Conservation (phyloP, 23 tunicate genomes). For the Corella eumyota region DNA sequence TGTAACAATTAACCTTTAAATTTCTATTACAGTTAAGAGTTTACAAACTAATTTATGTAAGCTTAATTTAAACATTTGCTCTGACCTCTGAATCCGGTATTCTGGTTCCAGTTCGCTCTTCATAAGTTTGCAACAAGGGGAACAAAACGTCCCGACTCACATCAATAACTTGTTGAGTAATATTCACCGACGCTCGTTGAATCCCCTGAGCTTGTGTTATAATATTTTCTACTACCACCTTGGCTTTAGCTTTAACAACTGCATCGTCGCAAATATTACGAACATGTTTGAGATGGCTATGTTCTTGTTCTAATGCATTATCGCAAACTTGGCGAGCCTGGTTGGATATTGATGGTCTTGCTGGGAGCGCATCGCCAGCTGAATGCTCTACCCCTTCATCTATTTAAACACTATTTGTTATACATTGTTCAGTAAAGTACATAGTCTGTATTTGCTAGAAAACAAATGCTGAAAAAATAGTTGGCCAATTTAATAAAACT, state of each 20-base stretch:
- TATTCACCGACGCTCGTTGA: slow-evolving; percentile 1
- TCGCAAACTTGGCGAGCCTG: slow-evolving; percentile 20
- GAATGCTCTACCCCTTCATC: slow-evolving; percentile 18
- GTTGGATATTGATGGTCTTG: slow-evolving; percentile 6
- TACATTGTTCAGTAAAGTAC: neutral
- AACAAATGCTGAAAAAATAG: neutral
- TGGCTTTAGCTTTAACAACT: slow-evolving; percentile 1
- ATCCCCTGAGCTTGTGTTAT: neutral
- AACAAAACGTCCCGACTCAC: slow-evolving; percentile 46
- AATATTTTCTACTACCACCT: neutral
- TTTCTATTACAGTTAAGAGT: neutral
- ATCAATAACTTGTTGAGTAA: slow-evolving; percentile 25
- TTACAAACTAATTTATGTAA: neutral
- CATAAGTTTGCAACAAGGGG: slow-evolving; percentile 54
- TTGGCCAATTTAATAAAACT: too few species aligned
- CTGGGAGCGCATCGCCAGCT: slow-evolving; percentile 21
- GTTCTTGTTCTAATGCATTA: too few species aligned
- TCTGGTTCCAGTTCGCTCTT: slow-evolving; percentile 16
- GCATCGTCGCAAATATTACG: slow-evolving; percentile 14
- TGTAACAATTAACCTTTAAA: too few species aligned
- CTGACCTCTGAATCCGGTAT: slow-evolving; percentile 11
- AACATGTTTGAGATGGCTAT: too few species aligned
- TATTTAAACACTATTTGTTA: neutral
- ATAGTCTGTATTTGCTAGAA: neutral
- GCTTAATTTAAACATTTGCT: neutral